Evolutionary conservation across 2,888 invertebrate species (phyloP).

Genomic region (Coelinius sp.): DNA sequence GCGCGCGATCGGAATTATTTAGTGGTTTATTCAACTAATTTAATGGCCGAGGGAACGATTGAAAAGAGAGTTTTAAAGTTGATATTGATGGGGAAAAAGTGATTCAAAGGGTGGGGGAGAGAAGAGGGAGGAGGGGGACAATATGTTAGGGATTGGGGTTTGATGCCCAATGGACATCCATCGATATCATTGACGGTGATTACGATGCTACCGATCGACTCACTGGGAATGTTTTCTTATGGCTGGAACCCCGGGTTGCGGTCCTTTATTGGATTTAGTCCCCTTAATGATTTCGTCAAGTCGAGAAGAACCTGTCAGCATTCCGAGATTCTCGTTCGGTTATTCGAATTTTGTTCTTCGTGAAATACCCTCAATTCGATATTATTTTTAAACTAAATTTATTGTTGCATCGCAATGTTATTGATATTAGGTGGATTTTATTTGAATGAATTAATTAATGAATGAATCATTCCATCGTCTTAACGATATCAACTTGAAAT

Average conservation of each 20-base stretch:
- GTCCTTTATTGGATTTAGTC: constrained; percentile 65
- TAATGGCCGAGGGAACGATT: constrained; percentile 46
- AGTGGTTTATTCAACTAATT: constrained; percentile 54
- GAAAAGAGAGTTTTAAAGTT: constrained; percentile 12
- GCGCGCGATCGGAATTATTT: constrained; percentile 53
- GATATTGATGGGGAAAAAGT: constrained; percentile 37
- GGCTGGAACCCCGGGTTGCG: constrained; percentile 46
- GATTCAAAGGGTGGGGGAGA: not conserved
- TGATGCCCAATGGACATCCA: constrained; percentile 29
- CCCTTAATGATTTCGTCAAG: constrained; percentile 64
- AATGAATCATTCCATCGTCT: too few relatives aligned
- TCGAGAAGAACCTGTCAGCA: constrained; percentile 59
- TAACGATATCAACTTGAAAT: too few relatives aligned
- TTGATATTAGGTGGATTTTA: too few relatives aligned
- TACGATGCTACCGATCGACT: constrained; percentile 61
- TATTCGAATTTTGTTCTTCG: constrained; percentile 57
- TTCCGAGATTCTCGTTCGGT: constrained; percentile 53
- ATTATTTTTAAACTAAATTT: too few relatives aligned
- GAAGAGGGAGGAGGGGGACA: not conserved
- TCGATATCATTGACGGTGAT: constrained; percentile 59
- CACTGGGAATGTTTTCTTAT: constrained; percentile 63
- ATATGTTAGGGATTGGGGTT: constrained; percentile 33
- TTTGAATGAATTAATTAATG: too few relatives aligned
- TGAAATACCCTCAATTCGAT: too few relatives aligned
- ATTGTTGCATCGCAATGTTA: too few relatives aligned